phyloP scores from a whole-genome alignment of 2,113 vertebrate species.

The Loxodonta africana region DNA sequence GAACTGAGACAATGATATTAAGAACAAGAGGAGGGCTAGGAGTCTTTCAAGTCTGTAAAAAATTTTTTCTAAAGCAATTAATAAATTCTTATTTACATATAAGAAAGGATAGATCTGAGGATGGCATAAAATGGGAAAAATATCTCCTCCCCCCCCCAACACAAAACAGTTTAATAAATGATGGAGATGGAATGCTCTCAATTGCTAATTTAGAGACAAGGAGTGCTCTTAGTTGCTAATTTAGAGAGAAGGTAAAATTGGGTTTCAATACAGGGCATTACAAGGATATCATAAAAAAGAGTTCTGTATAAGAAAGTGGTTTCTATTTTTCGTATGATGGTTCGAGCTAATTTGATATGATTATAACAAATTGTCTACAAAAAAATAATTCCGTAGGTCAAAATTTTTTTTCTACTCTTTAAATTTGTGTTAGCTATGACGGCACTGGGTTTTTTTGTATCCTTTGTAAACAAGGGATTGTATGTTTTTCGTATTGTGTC shows the following conservation, averaged over 20 bases:
- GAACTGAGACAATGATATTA: background rate
- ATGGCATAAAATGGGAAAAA: conserved; percentile 35
- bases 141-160: background rate
- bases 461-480: conserved; percentile 15
- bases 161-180: conserved; percentile 6
- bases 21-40: conserved; percentile 3
- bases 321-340: background rate
- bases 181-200: conserved; percentile 20
- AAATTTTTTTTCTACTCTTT: background rate
- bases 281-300: conserved; percentile 42
- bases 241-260: background rate
- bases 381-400: background rate
- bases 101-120: conserved; percentile 22
- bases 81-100: background rate
- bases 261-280: conserved; percentile 16
- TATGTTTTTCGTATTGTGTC: background rate
- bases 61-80: background rate
- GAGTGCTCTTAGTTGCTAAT: conserved; percentile 40
- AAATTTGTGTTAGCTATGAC: background rate
- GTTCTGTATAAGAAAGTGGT: background rate
- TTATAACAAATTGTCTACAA: conserved; percentile 28
- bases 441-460: background rate
- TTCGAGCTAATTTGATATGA: background rate
- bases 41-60: background rate
- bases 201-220: background rate